Evolutionary conservation across 1,140 invertebrate species (phyloP), one percentile per base, ranked within the genome.

Genomic region (Zaprionus lachaisei): DNA sequence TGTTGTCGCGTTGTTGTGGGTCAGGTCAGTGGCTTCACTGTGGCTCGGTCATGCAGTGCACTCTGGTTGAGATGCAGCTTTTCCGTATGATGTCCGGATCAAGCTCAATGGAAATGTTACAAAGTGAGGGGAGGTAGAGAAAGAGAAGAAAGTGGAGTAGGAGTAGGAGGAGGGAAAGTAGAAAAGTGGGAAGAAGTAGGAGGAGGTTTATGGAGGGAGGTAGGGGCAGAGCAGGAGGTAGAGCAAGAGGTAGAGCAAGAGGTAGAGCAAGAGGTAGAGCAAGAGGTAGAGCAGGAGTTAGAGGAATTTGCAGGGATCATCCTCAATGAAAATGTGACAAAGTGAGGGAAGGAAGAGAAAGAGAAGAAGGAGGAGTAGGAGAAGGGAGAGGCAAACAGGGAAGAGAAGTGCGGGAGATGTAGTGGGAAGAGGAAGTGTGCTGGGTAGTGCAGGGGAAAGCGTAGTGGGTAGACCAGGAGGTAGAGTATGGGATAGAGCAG

Each of bases 71-170:
- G 51, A 65, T 49, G 15, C 73, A 41, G 60, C 56, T 55, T 61
- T 77, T 73, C 64, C 70, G 49, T 77, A 65, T 80, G 68, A 66
- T 78, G 72, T 84, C 69, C 73, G 70, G 20, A 41, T 51, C 41
- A n/a, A 54, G 77, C 67, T 83, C 77, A 83, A 69, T 83, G 77
- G 57, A 63, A 85, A 49, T 41, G 68, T 71, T 58, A 70, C 68
- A 70, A 70, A 70, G 63, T 72, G 44, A 22, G 47, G 4, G 47
- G 17, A 20, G 17, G 17, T 4, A 9, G 47, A 20, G 47, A 1
- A 22, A 11, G 47, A 22, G n/a, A 7, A 17, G 15, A 1, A 41
- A 15, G 1, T 2, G 41, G 5, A 41, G 38, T 0, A n/a, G 38
- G 15, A n/a, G 15, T 5, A 41, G 38, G 1, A n/a, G 15, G 6